Evolutionary conservation across 1,140 invertebrate species (phyloP).

Genomic region (Antheraea mylitta): DNA sequence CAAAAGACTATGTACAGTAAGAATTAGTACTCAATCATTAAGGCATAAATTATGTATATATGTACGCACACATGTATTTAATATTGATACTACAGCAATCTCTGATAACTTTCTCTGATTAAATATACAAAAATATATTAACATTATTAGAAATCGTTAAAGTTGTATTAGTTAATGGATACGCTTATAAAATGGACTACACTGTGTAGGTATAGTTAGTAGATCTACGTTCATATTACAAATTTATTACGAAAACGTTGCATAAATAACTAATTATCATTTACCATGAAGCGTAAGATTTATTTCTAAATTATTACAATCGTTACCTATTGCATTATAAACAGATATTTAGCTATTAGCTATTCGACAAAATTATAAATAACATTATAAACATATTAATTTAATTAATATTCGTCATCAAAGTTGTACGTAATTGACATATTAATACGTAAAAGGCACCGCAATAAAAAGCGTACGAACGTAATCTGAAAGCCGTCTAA

Average conservation of each 20-base stretch:
- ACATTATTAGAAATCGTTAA: background rate
- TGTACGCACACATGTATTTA: background rate
- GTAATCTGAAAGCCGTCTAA: too few species aligned
- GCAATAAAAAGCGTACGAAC: too few species aligned
- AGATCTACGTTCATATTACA: background rate
- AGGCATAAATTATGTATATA: background rate
- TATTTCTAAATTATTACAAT: constrained; percentile 3
- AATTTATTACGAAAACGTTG: constrained; percentile 6
- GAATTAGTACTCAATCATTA: too few species aligned
- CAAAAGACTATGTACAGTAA: too few species aligned
- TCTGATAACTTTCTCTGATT: background rate
- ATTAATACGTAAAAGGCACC: too few species aligned
- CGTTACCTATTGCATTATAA: constrained; percentile 2
- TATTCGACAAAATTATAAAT: background rate
- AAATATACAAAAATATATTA: constrained; percentile 2
- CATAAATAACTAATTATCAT: constrained; percentile 5
- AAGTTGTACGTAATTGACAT: background rate
- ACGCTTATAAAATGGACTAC: background rate
- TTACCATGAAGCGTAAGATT: background rate
- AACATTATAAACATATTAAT: background rate
- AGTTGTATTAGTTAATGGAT: background rate
- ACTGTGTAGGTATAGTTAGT: background rate
- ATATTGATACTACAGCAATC: background rate
- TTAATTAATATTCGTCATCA: background rate
- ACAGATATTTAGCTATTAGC: background rate